Evolutionary conservation across 2,113 vertebrate genomes (phyloP), one percentile per base, ranked within the genome.

Genomic region (Hypomesus transpacificus): DNA sequence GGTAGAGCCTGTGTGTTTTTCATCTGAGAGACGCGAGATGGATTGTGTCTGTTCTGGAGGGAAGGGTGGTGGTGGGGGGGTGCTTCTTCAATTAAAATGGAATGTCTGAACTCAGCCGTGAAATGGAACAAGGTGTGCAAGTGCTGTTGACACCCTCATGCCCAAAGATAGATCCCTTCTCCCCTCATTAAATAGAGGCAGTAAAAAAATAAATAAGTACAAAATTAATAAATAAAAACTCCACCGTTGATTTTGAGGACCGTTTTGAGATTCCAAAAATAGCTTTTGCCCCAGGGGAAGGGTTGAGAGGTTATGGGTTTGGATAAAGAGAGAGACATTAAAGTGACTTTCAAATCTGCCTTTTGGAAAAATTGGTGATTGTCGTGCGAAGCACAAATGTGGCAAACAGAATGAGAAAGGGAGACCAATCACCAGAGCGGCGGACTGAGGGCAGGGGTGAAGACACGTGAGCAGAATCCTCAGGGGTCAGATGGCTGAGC

Each of bases 21-120:
- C 39, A 9, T 7, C 31, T 34, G 4, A 34, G 31, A 34, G 31
- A 4, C 31, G 31, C 4, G 3, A 5, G 31, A 76, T 65, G 75
- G 61, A 70, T 7, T 2, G 59, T 53, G 57, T 71, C 66, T 77
- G 60, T 74, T 75, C 54, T 54, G 59, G 62, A 72, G 66, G 28
- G 28, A 58, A 26, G 24, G 11, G 65, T 71, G 68, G 71, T 57
- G 9, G 39, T 8, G 9, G 39, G 39, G 39, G 39, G 0, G 39
- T 11, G 39, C 26, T 76, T 67, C 68, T 71, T 77, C 75, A 79
- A 84, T 89, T 87, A 84, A 88, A 86, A 79, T 73, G 85, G 81
- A 85, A 89, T 76, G 81, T 34, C 60, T 72, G 75, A 79, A 75
- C 66, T 75, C 53, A 82, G 85, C 81, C 80, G 51, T 87, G 83